Evolutionary conservation across 2,113 vertebrate genomes (phyloP).

Genomic region (Calidris pugnax): DNA sequence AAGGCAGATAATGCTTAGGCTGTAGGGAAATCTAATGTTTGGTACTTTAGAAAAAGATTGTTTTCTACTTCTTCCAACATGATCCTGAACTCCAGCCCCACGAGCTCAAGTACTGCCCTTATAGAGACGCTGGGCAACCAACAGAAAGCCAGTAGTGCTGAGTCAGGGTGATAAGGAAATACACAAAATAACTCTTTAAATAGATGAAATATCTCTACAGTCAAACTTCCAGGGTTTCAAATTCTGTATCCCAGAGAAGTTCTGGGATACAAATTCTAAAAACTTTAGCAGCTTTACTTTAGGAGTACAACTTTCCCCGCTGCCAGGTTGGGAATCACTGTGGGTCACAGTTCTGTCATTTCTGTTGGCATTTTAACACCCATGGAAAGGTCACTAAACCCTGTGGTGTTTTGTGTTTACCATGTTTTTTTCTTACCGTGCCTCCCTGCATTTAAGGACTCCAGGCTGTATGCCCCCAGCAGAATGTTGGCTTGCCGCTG

Average conservation of each 20-base stretch:
- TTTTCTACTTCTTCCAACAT: not conserved
- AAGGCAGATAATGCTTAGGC: not conserved
- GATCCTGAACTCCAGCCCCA: not conserved
- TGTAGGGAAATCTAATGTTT: not conserved
- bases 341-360: not conserved
- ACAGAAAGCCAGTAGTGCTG: not conserved
- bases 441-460: constrained; percentile 80
- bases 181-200: not conserved
- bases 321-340: not conserved
- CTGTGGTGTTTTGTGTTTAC: not conserved
- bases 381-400: fast-evolving
- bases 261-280: not conserved
- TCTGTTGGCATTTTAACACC: not conserved
- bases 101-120: not conserved
- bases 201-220: not conserved
- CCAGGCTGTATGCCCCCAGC: constrained; percentile 86
- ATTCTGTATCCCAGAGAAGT: not conserved
- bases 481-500: constrained; percentile 97
- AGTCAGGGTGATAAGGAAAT: not conserved
- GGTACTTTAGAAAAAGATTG: not conserved
- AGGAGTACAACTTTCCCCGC: not conserved
- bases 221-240: not conserved
- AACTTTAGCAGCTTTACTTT: not conserved
- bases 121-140: not conserved
- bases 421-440: constrained; percentile 78